Evolutionary conservation across 2,888 invertebrate genomes (phyloP).

Genomic region (Pollenia griseotomentosa): DNA sequence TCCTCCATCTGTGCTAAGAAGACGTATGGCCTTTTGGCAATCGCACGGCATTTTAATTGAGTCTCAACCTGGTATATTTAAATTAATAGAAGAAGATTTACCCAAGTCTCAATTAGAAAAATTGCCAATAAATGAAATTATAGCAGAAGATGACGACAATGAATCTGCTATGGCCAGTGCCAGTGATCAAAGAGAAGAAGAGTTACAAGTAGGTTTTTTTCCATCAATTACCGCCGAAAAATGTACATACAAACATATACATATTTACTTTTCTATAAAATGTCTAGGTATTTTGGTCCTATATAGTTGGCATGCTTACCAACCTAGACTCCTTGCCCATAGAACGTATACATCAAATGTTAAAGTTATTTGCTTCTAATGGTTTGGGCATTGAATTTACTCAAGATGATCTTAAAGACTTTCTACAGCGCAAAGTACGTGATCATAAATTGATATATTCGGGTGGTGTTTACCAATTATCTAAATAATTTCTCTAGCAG

Average conservation of each 20-base stretch:
- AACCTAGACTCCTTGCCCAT: constrained; percentile 96
- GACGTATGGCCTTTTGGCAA: constrained; percentile 97
- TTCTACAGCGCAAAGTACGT: constrained; percentile 96
- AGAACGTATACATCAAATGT: constrained; percentile 97
- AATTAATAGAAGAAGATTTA: constrained; percentile 88
- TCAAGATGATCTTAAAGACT: constrained; percentile 93
- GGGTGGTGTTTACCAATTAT: constrained; percentile 94
- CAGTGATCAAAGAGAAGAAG: constrained; percentile 96
- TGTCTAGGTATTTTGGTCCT: constrained; percentile 92
- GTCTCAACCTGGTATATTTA: constrained; percentile 89
- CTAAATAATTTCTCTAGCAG: constrained; percentile 85
- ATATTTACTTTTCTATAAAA: neutral
- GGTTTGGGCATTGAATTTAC: constrained; percentile 95
- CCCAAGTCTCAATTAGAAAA: constrained; percentile 86
- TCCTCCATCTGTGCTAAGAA: constrained; percentile 92
- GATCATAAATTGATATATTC: constrained; percentile 94
- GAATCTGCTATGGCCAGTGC: constrained; percentile 98
- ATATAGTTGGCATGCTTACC: constrained; percentile 98
- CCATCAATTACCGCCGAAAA: neutral
- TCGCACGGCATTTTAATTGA: constrained; percentile 95
- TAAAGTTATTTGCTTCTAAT: constrained; percentile 98
- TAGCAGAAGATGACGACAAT: constrained; percentile 93
- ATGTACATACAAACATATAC: neutral
- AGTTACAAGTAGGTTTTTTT: constrained; percentile 88
- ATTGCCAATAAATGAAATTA: constrained; percentile 85